Percentiles rank a stretch among this genome's conserved stretches.
Conservation (phyloP, 2,113 vertebrate genomes). For the Edolisoma coerulescens region DNA sequence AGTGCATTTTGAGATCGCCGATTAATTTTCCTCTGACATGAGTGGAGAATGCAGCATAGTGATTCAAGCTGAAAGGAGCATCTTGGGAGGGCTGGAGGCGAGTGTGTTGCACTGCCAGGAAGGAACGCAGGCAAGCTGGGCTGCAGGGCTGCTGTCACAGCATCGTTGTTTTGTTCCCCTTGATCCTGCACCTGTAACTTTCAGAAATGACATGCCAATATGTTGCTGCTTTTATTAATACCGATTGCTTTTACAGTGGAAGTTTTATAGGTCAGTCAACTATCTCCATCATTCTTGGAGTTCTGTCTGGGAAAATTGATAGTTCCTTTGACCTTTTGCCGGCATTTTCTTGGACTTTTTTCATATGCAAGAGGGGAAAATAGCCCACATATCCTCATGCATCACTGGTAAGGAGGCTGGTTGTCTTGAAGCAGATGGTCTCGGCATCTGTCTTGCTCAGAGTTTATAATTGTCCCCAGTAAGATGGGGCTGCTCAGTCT, state of each 20-base stretch:
- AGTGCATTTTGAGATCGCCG: rapidly evolving
- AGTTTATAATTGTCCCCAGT: neutral
- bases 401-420: neutral
- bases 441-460: conserved; percentile 20
- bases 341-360: neutral
- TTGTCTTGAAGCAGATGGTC: conserved; percentile 24
- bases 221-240: neutral
- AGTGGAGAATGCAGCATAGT: neutral
- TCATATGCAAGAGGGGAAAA: neutral
- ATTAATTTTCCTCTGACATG: neutral
- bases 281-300: neutral
- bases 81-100: neutral
- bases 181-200: neutral
- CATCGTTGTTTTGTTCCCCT: neutral
- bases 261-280: neutral
- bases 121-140: neutral
- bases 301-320: neutral
- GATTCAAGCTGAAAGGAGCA: neutral
- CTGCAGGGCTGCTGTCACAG: neutral
- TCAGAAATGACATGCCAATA: neutral
- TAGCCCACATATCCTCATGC: neutral
- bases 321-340: neutral
- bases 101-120: rapidly evolving
- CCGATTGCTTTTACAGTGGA: neutral
- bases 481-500: conserved; percentile 1